Evolutionary conservation across 30 jellyfish, hydroid and myxozoan genomes (phyloP).

Genomic region (Mastigias papua): DNA sequence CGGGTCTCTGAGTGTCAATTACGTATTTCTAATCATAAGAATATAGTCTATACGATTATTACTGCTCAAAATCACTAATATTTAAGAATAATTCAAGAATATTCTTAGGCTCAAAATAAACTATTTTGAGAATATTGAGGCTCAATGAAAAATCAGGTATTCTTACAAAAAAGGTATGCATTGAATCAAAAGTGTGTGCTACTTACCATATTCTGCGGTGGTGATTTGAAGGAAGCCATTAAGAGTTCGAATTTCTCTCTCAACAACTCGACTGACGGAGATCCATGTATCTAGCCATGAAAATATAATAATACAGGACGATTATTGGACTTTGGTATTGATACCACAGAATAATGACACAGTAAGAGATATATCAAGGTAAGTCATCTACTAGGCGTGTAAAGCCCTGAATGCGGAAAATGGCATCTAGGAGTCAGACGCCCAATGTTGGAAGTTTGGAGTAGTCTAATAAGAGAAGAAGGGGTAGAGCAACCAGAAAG

Average conservation of each 20-base stretch:
- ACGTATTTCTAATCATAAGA: too few species aligned
- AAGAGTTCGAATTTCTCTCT: constrained; percentile 27
- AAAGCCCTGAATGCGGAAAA: not conserved
- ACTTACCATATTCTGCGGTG: constrained; percentile 33
- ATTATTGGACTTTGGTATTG: not conserved
- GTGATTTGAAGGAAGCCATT: constrained; percentile 37
- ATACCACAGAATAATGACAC: not conserved
- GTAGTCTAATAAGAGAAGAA: too few species aligned
- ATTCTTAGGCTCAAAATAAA: too few species aligned
- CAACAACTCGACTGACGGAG: not conserved
- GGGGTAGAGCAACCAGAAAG: too few species aligned
- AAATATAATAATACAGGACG: not conserved
- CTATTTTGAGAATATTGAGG: too few species aligned
- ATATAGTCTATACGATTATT: too few species aligned
- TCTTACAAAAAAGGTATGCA: too few species aligned
- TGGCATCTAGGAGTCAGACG: not conserved
- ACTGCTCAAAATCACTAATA: too few species aligned
- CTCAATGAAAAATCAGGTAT: too few species aligned
- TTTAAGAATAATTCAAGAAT: too few species aligned
- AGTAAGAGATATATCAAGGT: not conserved
- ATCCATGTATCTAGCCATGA: not conserved
- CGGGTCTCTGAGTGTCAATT: too few species aligned
- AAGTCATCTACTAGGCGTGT: not conserved
- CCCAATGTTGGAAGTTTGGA: too few species aligned
- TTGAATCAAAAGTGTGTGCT: not conserved